These are phyloP conservation scores for Epistrophella euchroma DNA, from an alignment of 2,888 invertebrate species.

Conservation along the genomic window DNA sequence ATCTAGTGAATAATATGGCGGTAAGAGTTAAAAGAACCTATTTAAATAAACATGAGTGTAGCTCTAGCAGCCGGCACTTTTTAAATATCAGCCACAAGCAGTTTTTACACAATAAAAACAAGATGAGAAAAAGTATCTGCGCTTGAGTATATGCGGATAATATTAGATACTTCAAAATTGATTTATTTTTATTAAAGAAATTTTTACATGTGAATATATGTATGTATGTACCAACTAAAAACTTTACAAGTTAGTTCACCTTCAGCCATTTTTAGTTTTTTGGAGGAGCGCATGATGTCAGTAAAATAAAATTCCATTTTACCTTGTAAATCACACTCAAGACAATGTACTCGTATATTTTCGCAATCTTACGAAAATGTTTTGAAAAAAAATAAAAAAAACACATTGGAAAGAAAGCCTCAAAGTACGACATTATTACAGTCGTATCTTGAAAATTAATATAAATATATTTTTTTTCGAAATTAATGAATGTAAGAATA, in stretches of 20 bases:
- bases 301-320: background rate
- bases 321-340: constrained; percentile 9
- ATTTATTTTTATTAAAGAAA: constrained; percentile 29
- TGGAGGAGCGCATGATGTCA: background rate
- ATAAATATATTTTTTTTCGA: background rate
- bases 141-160: background rate
- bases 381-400: background rate
- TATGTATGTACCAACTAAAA: background rate
- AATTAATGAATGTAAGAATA: too few relatives aligned
- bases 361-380: background rate
- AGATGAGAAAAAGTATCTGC: background rate
- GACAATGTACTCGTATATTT: background rate
- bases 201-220: constrained; percentile 1
- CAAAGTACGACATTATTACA: background rate
- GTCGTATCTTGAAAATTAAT: background rate
- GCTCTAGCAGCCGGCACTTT: background rate
- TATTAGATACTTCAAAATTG: constrained; percentile 24
- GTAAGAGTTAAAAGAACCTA: too few relatives aligned
- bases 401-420: background rate
- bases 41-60: background rate
- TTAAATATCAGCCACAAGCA: background rate
- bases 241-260: background rate
- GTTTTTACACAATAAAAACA: background rate
- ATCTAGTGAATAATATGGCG: too few relatives aligned
- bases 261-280: constrained; percentile 4